Percentiles rank a stretch among this genome's conserved stretches.
phyloP scores from a whole-genome alignment of 2,888 invertebrate genomes.

The Resseliella maxima region DNA sequence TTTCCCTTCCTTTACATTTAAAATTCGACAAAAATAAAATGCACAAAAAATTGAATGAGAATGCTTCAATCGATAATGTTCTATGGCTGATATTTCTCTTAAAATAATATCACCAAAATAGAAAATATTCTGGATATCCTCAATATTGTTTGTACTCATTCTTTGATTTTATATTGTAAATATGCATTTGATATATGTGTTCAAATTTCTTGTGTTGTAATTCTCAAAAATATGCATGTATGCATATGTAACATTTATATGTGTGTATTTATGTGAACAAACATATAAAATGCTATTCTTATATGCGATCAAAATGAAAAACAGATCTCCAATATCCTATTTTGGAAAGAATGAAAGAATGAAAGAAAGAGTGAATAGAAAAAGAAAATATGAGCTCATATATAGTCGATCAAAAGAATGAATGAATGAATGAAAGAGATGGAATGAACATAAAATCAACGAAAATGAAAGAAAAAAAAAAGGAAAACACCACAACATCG shows the following conservation, averaged over 20 bases:
- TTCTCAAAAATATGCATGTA: neutral
- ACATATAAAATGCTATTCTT: neutral
- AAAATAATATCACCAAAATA: too few species aligned
- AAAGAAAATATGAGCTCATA: neutral
- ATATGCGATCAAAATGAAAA: neutral
- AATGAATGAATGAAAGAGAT: neutral
- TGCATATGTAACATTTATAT: neutral
- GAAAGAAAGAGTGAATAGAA: neutral
- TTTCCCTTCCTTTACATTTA: too few species aligned
- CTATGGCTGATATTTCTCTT: too few species aligned
- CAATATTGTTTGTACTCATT: neutral
- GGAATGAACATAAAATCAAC: neutral
- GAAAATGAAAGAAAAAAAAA: slow-evolving; percentile 1
- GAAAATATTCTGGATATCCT: neutral
- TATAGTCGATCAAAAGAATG: neutral
- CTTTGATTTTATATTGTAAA: too few species aligned
- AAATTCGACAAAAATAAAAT: too few species aligned
- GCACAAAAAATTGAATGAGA: too few species aligned
- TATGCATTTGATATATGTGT: too few species aligned
- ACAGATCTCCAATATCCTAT: slow-evolving; percentile 37
- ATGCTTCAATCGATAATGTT: too few species aligned
- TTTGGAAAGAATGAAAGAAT: neutral
- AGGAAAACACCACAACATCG: too few species aligned
- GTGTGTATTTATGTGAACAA: neutral
- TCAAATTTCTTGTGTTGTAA: neutral